A percentile compares a stretch with the other conserved stretches of the same genome.
These are phyloP conservation scores for Aegotheles bennettii DNA, from an alignment of 2,113 vertebrate genomes.

Conservation along the genomic window DNA sequence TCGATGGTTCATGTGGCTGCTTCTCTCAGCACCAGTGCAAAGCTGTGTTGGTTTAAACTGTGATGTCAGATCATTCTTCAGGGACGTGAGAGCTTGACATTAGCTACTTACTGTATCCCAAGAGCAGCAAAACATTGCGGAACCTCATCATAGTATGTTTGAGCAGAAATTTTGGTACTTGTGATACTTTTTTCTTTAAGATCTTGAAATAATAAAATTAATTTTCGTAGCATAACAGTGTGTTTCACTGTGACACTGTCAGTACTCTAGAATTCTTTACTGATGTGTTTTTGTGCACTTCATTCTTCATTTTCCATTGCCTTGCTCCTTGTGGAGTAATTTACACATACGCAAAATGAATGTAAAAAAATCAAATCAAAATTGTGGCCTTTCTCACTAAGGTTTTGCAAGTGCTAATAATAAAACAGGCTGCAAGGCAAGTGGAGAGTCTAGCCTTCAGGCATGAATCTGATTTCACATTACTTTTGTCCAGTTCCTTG, in stretches of 20 bases:
- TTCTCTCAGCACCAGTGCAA: background rate
- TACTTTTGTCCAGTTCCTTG: background rate
- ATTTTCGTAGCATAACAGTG: background rate
- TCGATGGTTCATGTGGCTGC: background rate
- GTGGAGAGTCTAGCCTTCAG: background rate
- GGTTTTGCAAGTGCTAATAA: background rate
- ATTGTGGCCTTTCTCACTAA: background rate
- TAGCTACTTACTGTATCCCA: background rate
- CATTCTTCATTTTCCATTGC: background rate
- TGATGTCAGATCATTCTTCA: background rate
- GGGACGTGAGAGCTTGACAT: background rate
- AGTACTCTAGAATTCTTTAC: background rate
- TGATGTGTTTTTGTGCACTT: background rate
- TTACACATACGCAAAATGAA: constrained; percentile 17
- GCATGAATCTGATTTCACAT: background rate
- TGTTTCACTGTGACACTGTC: background rate
- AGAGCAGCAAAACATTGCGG: background rate
- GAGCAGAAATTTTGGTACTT: background rate
- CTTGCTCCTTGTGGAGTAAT: background rate
- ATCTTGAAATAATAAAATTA: background rate
- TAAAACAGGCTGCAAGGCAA: background rate
- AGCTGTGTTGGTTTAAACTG: background rate
- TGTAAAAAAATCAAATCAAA: background rate
- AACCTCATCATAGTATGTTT: background rate
- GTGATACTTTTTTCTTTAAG: background rate